Conservation (phyloP, 2,113 vertebrate species). For the Prietella phreatophila region DNA sequence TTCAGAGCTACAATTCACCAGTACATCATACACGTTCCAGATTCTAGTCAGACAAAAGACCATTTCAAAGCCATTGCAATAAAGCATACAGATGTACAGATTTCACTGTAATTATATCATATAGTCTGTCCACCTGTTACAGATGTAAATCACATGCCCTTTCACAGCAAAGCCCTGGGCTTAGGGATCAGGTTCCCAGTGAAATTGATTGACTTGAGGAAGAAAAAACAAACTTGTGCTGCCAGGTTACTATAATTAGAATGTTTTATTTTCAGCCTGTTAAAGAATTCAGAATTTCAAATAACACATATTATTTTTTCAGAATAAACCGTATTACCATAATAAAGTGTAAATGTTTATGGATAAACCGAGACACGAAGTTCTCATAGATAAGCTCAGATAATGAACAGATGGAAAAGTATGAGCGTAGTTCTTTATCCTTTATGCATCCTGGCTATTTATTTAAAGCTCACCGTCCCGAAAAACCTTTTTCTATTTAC, state of each 20-base stretch:
- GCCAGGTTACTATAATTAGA: slow-evolving; percentile 34
- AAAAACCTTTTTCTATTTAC: background rate
- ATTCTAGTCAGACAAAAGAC: slow-evolving; percentile 5
- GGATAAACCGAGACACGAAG: background rate
- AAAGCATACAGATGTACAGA: background rate
- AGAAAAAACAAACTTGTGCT: slow-evolving; percentile 19
- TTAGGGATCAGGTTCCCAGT: slow-evolving; percentile 35
- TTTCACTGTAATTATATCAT: background rate
- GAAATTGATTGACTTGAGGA: slow-evolving; percentile 27
- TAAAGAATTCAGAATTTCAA: background rate
- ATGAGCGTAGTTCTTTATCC: background rate
- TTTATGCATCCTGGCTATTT: background rate
- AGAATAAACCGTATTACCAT: background rate
- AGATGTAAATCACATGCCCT: slow-evolving; percentile 28
- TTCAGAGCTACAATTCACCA: slow-evolving; percentile 33
- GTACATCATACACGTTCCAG: background rate
- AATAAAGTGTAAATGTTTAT: background rate
- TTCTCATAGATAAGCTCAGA: background rate
- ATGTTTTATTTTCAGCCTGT: slow-evolving; percentile 17
- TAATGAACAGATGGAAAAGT: background rate
- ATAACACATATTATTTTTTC: background rate
- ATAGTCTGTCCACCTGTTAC: background rate
- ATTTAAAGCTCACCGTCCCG: background rate
- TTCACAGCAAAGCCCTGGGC: slow-evolving; percentile 18
- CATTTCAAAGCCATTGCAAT: background rate